These are phyloP conservation scores for Ellobius talpinus DNA, from an alignment of 2,113 vertebrate species.

Conservation along the genomic window DNA sequence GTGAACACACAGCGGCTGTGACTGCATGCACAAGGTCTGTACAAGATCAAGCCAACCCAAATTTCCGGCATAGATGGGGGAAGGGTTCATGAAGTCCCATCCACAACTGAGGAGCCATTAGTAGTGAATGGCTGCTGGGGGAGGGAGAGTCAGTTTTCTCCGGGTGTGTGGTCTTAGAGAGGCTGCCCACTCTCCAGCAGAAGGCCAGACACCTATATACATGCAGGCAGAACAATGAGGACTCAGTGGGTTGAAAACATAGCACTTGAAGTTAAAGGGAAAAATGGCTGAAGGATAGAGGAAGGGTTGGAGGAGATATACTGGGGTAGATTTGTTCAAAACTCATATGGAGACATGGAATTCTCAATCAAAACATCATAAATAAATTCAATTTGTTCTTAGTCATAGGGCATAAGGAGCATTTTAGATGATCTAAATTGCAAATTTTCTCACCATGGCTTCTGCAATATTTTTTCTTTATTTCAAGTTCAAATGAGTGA, in stretches of 20 bases:
- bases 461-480: conserved; percentile 1
- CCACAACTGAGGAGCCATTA: not conserved
- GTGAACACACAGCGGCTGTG: not conserved
- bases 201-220: too few relatives aligned
- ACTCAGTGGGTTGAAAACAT: not conserved
- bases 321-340: not conserved
- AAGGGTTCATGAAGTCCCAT: not conserved
- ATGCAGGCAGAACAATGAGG: not conserved
- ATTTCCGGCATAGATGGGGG: too few relatives aligned
- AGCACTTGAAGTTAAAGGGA: not conserved
- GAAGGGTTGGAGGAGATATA: not conserved
- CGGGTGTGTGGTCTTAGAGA: not conserved
- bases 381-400: conserved; percentile 1
- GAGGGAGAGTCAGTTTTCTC: not conserved
- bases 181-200: not conserved
- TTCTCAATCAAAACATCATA: not conserved
- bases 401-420: not conserved
- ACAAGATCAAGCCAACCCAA: not conserved
- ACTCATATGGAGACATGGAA: not conserved
- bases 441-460: not conserved
- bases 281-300: not conserved
- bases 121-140: not conserved
- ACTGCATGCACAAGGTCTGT: not conserved
- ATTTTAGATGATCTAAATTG: not conserved
- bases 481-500: conserved; percentile 15